Percentiles rank a stretch among this genome's conserved stretches.
phyloP scores from a whole-genome alignment of 1,140 invertebrate species.

The Drosophila funebris region DNA sequence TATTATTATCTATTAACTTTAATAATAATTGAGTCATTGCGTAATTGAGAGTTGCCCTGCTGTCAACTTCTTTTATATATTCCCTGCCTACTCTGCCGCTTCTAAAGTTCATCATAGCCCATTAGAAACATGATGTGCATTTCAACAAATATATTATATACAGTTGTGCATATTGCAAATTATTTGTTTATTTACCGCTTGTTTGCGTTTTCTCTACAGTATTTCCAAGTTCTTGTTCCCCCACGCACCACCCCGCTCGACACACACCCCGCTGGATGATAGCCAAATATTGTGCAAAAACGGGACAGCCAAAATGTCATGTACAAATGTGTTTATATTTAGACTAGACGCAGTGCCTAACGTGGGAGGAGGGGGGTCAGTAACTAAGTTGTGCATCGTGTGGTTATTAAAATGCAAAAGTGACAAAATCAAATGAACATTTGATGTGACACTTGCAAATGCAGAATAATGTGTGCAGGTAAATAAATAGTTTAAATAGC shows the following conservation, averaged over 20 bases:
- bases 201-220: conserved; percentile 61
- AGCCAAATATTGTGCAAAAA: conserved; percentile 74
- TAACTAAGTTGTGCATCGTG: conserved; percentile 1
- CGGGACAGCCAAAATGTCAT: conserved; percentile 48
- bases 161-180: conserved; percentile 42
- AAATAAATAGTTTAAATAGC: too few relatives aligned
- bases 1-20: too few relatives aligned
- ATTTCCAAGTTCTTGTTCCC: conserved; percentile 34
- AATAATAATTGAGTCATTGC: too few relatives aligned
- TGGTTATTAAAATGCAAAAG: conserved; percentile 24
- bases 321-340: conserved; percentile 49
- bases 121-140: background rate
- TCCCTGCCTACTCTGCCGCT: too few relatives aligned
- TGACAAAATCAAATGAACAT: conserved; percentile 9
- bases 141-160: conserved; percentile 29
- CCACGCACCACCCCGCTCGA: background rate
- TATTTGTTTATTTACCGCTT: conserved; percentile 71
- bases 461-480: background rate
- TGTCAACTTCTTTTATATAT: too few relatives aligned
- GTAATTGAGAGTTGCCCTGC: too few relatives aligned
- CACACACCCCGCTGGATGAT: conserved; percentile 28
- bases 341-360: conserved; percentile 1
- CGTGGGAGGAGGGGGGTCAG: background rate
- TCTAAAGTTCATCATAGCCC: too few relatives aligned
- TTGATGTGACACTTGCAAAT: conserved; percentile 7